Conservation (phyloP, 1,140 invertebrate genomes). For the Antheraea pernyi region DNA sequence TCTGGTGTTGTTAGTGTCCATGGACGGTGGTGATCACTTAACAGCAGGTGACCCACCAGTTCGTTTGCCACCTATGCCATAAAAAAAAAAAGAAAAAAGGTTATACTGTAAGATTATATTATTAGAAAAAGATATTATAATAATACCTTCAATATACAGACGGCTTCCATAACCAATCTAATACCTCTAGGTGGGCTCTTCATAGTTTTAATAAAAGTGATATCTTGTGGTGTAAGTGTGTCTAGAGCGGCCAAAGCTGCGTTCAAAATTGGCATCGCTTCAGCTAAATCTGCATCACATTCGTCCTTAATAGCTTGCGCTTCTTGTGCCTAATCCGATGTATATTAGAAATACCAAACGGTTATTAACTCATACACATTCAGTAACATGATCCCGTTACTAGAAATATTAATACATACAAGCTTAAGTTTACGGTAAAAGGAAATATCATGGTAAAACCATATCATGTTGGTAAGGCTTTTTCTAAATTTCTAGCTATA, state of each 20-base stretch:
- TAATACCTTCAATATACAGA: conserved; percentile 95
- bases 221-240: conserved; percentile 94
- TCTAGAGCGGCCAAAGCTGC: conserved; percentile 94
- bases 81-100: too few relatives aligned
- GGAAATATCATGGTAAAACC: too few relatives aligned
- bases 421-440: too few relatives aligned
- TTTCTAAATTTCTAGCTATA: too few relatives aligned
- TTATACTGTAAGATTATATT: too few relatives aligned
- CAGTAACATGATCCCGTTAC: neutral
- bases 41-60: too few relatives aligned
- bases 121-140: neutral
- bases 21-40: too few relatives aligned
- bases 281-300: conserved; percentile 95
- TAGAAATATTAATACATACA: too few relatives aligned
- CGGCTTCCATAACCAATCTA: conserved; percentile 96
- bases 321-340: conserved; percentile 80
- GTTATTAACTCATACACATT: neutral
- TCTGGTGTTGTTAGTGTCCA: too few relatives aligned
- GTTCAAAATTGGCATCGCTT: conserved; percentile 95
- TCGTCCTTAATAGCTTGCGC: conserved; percentile 96
- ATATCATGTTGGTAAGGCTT: too few relatives aligned
- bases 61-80: too few relatives aligned
- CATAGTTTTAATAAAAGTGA: conserved; percentile 98
- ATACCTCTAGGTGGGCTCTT: conserved; percentile 97
- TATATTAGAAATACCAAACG: neutral